A percentile compares a stretch with the other conserved stretches of the same genome.
Evolutionary conservation across 2,888 invertebrate genomes (phyloP).

Genomic region (Drosophila subsilvestris): DNA sequence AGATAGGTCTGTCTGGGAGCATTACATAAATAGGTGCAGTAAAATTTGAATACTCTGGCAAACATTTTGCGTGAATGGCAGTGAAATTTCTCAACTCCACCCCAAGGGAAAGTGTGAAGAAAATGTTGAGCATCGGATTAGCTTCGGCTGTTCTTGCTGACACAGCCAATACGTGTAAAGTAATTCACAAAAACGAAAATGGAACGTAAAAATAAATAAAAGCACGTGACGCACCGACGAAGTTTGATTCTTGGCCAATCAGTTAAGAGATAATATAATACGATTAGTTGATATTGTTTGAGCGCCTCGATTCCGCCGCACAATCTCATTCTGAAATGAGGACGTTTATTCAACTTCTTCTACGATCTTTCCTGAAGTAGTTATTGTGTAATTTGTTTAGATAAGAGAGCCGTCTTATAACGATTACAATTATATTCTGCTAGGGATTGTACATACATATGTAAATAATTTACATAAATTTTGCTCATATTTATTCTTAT

Average conservation of each 20-base stretch:
- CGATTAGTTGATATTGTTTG: conserved; percentile 55
- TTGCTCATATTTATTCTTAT: too few species aligned
- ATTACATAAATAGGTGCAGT: conserved; percentile 53
- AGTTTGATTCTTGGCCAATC: conserved; percentile 54
- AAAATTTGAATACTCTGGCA: conserved; percentile 69
- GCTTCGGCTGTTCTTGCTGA: conserved; percentile 35
- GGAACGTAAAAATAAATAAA: background rate
- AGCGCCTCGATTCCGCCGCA: background rate
- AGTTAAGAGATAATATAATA: conserved; percentile 74
- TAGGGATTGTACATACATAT: too few species aligned
- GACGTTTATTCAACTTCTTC: conserved; percentile 32
- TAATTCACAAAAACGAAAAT: conserved; percentile 21
- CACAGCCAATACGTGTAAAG: conserved; percentile 26
- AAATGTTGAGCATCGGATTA: conserved; percentile 68
- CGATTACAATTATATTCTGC: too few species aligned
- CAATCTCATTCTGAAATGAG: conserved; percentile 10
- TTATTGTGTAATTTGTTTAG: conserved; percentile 17
- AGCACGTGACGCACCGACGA: conserved; percentile 34
- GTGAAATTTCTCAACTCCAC: conserved; percentile 52
- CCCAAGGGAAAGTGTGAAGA: conserved; percentile 60
- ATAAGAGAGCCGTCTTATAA: too few species aligned
- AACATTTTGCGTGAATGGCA: conserved; percentile 44
- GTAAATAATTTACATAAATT: too few species aligned
- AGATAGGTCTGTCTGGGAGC: conserved; percentile 21
- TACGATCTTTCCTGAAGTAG: background rate